Evolutionary conservation across 1,140 invertebrate species (phyloP).

Genomic region (Brachystomella parvula): DNA sequence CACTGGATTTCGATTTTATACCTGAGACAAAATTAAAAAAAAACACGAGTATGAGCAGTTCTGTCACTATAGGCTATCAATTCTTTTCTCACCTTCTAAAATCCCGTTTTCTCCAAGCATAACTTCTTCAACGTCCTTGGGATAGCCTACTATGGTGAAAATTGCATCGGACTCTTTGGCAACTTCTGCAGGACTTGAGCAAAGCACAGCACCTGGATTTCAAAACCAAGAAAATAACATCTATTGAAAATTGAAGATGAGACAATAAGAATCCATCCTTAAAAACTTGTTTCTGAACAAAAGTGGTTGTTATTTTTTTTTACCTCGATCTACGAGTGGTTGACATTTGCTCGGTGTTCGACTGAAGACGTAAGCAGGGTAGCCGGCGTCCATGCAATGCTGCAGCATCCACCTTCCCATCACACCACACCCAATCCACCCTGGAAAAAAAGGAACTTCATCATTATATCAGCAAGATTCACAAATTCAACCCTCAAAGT

Average conservation of each 20-base stretch:
- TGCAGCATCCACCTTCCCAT: constrained; percentile 26
- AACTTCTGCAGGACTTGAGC: constrained; percentile 18
- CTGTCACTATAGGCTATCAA: not conserved
- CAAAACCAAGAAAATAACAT: constrained; percentile 2
- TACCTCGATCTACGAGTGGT: constrained; percentile 23
- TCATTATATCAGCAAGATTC: no score
- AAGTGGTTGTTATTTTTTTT: not conserved
- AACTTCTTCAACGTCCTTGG: constrained; percentile 23
- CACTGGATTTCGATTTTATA: constrained; percentile 1
- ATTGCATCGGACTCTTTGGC: constrained; percentile 20
- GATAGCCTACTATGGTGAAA: constrained; percentile 25
- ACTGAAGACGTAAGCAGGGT: constrained; percentile 24
- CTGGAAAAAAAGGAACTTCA: constrained; percentile 12
- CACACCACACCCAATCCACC: constrained; percentile 27
- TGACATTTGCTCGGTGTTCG: constrained; percentile 24
- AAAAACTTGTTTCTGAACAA: not conserved
- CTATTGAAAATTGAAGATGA: not conserved
- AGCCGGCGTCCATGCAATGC: constrained; percentile 26
- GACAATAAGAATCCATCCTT: not conserved
- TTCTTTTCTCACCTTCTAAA: not conserved
- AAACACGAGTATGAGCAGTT: not conserved
- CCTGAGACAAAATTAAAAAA: not conserved
- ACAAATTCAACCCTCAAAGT: no score
- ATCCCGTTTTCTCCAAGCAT: constrained; percentile 18
- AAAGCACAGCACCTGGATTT: constrained; percentile 11